Conservation (phyloP, 2,888 invertebrate genomes). For the Philhelius pedissequus region DNA sequence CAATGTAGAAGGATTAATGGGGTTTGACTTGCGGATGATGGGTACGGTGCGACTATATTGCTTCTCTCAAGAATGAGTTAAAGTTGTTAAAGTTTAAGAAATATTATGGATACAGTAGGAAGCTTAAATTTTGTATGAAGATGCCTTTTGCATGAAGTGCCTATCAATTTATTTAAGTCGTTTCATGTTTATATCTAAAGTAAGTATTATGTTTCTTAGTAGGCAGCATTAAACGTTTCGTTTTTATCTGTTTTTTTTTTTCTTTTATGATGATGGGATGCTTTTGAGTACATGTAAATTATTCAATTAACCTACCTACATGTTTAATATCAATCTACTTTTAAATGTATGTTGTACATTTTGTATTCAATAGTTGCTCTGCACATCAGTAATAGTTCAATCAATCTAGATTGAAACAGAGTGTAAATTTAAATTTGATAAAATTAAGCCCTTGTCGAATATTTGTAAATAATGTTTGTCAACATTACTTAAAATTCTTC, state of each 20-base stretch:
- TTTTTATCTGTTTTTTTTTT: too few relatives aligned
- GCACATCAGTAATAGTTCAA: too few relatives aligned
- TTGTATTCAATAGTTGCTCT: too few relatives aligned
- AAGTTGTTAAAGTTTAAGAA: not conserved
- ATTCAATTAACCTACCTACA: too few relatives aligned
- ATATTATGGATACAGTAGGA: not conserved
- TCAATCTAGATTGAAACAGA: too few relatives aligned
- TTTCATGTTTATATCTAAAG: not conserved
- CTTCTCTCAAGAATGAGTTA: not conserved
- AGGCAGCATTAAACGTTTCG: not conserved
- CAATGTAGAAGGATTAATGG: slow-evolving; percentile 40
- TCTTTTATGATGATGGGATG: not conserved
- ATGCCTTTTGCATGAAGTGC: not conserved
- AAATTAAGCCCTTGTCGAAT: too few relatives aligned
- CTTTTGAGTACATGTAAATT: not conserved
- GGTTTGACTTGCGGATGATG: slow-evolving; percentile 25
- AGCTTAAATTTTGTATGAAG: not conserved
- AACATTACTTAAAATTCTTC: too few relatives aligned
- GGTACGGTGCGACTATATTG: not conserved
- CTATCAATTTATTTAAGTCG: not conserved
- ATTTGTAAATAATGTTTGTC: too few relatives aligned
- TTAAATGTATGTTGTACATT: too few relatives aligned
- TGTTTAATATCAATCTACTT: too few relatives aligned
- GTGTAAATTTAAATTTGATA: too few relatives aligned
- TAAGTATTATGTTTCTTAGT: not conserved